Evolutionary conservation across 2,113 vertebrate genomes (phyloP), one percentile per base, ranked within the genome.

Genomic region (Hippocampus comes): DNA sequence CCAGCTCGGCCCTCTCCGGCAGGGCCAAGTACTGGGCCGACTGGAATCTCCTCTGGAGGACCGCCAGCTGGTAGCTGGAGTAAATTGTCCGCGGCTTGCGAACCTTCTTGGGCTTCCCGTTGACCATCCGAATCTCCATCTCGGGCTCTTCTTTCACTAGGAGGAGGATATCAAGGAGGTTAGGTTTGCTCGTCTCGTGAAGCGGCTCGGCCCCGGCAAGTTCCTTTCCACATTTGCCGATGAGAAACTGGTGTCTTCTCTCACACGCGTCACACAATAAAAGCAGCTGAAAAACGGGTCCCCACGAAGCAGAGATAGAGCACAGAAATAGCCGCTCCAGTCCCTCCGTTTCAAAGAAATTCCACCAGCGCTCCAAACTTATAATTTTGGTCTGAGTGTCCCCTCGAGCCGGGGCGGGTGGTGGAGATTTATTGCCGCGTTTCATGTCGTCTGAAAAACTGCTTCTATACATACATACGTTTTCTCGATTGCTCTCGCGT

Each of bases 1-100:
- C 96, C 83, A 98, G 93, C 77, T 97, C 96, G 0, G 96, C 96
- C 67, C 96, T 86, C 85, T 98, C 96, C 0, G 96, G 96, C 80
- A 98, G 89, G 0, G 96, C 95, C 91, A 98, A 91, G 82, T 98
- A 98, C 87, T 97, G 96, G 12, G 96, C 95, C 64, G 95, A 94
- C 91, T 98, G 95, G 91, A 98, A 98, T 4, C 96, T 92, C 73
- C 94, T 93, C 85, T 98, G 96, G 88, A 97, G 91, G 15, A 96
- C 95, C 0, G 95, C 95, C 84, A 97, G 91, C 82, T 98, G 96
- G 90, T 95, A 98, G 51, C 95, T 98, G 82, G 96, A 98, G 84
- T 97, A 98, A 83, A 98, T 98, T 65, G 96, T 98, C 43, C 96
- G 93, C 0, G 96, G 96, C 79, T 97, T 98, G 56, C 96, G 94